A percentile compares a stretch with the other conserved stretches of the same genome.
Conservation (phyloP, 2,797 vertebrate genomes). For the Sebastes cheni region DNA sequence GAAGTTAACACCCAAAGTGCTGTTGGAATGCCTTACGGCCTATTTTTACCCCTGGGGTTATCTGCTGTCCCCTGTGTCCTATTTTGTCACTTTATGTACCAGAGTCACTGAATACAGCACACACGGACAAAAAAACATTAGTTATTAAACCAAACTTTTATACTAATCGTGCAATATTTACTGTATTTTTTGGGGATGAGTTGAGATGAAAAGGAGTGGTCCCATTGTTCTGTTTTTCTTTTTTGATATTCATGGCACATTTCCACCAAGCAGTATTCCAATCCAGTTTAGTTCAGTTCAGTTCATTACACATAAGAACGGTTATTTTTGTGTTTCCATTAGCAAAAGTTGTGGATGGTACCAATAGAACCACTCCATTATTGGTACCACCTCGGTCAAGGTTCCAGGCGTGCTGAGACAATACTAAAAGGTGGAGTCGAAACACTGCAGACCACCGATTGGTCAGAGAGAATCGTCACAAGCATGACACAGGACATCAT, state of each 20-base stretch:
- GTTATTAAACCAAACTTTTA: background rate
- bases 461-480: too few species aligned
- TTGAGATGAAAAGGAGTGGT: background rate
- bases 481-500: too few species aligned
- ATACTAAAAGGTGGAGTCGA: too few species aligned
- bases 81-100: background rate
- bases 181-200: background rate
- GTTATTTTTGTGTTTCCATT: background rate
- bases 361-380: too few species aligned
- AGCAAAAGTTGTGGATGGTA: background rate
- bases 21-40: background rate
- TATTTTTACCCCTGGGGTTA: background rate
- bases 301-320: background rate
- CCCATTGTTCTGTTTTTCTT: background rate
- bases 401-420: too few species aligned
- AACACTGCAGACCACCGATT: too few species aligned
- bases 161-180: background rate
- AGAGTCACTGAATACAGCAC: slow-evolving; percentile 5
- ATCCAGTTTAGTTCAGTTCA: background rate
- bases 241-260: background rate
- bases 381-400: too few species aligned
- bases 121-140: background rate
- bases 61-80: background rate
- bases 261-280: background rate
- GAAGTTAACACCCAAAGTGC: background rate